Base-by-base conservation (phyloP, 2,113 vertebrate genomes). In the Callithrix jacchus region DNA sequence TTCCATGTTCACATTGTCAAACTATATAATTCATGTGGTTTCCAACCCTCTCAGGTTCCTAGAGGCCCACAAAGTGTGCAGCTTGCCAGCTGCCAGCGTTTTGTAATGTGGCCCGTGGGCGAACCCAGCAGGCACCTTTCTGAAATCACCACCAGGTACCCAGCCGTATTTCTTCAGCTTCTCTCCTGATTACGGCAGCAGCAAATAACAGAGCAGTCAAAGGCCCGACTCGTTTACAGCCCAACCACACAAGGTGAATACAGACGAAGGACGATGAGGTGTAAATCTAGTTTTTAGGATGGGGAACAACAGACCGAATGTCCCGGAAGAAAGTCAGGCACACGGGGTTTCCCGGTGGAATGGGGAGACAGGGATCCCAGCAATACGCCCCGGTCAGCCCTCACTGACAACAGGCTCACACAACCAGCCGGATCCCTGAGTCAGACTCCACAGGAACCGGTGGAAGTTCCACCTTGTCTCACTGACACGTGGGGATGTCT, bases 1-100 rank as follows among this genome's bases (percentile, higher is more conserved):
- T 56, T 80, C 64, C 20, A 25, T 56, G 54, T 81, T 73, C 54
- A 12, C 12, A 1, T 73, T 80, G 32, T 93, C 87, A 37, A 35
- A 64, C 82, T 83, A 40, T 83, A 32, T 82, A 92, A 89, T 87
- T 68, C 79, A 94, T 49, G 32, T 47, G 58, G 66, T 93, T 93
- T 66, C 89, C 79, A 93, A 45, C 47, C 70, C 84, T 61, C 89
- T 91, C 35, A 5, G 30, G 5, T 81, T 76, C 89, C 77, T 88
- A 1, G 2, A 0, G 8, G 73, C 13, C 82, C 85, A 91, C 14
- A 3, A 1, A 7, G 42, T 8, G 30, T 5, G 7, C 40, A 42
- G 61, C 58, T 74, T 4, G 14, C 30, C 61, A 74, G 94, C 87
- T 86, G 40, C 91, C 66, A 45, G n/a, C 12, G n/a, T 35, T 85